Percentiles rank a stretch among this genome's conserved stretches.
phyloP scores from a whole-genome alignment of 2,888 invertebrate species.

The Phasia obesa region DNA sequence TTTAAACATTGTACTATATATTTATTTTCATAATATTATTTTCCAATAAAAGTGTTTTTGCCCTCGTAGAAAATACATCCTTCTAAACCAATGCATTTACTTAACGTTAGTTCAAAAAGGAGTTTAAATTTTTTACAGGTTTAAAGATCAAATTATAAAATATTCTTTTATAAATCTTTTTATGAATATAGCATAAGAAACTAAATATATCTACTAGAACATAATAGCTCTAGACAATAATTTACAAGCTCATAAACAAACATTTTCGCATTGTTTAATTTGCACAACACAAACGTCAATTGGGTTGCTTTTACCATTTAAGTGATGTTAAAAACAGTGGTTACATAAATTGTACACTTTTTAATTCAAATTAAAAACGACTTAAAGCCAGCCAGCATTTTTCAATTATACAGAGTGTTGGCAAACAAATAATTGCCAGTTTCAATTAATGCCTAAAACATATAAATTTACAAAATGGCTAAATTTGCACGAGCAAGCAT shows the following conservation, averaged over 20 bases:
- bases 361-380: conserved; percentile 20
- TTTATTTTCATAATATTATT: too few relatives aligned
- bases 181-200: neutral
- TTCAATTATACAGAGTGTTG: conserved; percentile 41
- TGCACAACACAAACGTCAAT: conserved; percentile 38
- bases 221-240: neutral
- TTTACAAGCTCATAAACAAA: conserved; percentile 17
- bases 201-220: neutral
- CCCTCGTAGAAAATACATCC: too few relatives aligned
- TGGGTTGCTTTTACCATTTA: conserved; percentile 52
- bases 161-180: too few relatives aligned
- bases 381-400: conserved; percentile 18
- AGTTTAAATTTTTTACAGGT: too few relatives aligned
- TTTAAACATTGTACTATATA: too few relatives aligned
- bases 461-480: conserved; percentile 10
- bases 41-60: too few relatives aligned
- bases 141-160: too few relatives aligned
- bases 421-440: conserved; percentile 35
- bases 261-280: conserved; percentile 33
- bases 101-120: too few relatives aligned
- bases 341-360: conserved; percentile 35
- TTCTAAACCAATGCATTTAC: too few relatives aligned
- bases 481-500: conserved; percentile 4
- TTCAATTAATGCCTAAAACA: conserved; percentile 11
- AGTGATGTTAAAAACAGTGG: conserved; percentile 35